A percentile compares a stretch with the other conserved stretches of the same genome.
phyloP scores from a whole-genome alignment of 2,113 vertebrate species.

The Orthonyx spaldingii region DNA sequence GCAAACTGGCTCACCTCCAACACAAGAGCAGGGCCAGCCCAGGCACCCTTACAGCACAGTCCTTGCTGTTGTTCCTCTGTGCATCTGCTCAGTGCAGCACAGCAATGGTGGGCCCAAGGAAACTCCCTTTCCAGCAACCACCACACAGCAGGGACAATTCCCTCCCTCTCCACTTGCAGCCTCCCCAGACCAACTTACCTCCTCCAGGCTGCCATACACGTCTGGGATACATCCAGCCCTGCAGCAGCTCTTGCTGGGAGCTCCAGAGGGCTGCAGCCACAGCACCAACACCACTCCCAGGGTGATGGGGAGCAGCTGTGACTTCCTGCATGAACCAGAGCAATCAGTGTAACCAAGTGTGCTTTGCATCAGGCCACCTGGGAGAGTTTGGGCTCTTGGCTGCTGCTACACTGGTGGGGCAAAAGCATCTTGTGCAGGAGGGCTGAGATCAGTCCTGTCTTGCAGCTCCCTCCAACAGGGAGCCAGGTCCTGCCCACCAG shows the following conservation, averaged over 20 bases:
- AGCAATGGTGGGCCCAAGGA: fast-evolving
- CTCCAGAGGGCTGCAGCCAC: fast-evolving
- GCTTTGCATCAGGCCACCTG: neutral
- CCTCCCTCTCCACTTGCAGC: neutral
- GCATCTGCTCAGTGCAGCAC: neutral
- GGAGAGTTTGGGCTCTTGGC: neutral
- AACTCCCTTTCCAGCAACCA: neutral
- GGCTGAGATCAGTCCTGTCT: neutral
- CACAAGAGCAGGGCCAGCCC: neutral
- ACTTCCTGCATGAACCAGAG: neutral
- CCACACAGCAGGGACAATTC: neutral
- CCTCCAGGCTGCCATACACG: fast-evolving
- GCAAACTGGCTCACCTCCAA: neutral
- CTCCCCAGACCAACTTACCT: neutral
- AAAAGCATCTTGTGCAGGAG: neutral
- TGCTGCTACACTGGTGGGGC: neutral
- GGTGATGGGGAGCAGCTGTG: neutral
- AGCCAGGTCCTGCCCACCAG: neutral
- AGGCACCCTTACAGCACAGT: neutral
- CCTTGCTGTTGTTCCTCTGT: neutral
- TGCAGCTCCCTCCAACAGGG: neutral
- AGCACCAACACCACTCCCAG: fast-evolving
- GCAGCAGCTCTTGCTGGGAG: neutral
- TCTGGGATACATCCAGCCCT: neutral
- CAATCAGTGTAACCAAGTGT: neutral